Base-by-base conservation (phyloP, 1,140 invertebrate genomes). In the Caenorhabditis inopinata region DNA sequence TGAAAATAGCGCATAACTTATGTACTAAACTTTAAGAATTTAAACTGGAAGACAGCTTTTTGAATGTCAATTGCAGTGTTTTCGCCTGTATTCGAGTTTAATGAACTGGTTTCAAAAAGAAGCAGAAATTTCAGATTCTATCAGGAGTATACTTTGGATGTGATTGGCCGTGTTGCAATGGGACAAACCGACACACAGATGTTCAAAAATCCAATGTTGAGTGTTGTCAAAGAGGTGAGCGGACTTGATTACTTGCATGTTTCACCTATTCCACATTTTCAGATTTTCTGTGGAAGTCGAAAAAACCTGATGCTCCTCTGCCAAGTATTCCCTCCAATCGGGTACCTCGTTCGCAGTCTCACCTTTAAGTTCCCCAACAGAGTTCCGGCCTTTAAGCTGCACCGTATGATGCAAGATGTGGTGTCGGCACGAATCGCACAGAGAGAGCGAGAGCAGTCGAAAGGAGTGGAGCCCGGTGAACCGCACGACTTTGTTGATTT, bases 121-220 rank as follows among this genome's bases (percentile, higher is more conserved):
- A 21, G 11, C 18, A n/a, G n/a, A n/a, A n/a, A n/a, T 42, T 58
- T 4, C 35, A 78, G 76, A 38, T 68, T 29, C 27, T 78, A 62
- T 29, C 38, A 46, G 14, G 77, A 78, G 25, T 78, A 62, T 29
- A 78, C 77, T 7, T 68, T 78, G 77, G 77, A 78, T 25, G 49
- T 62, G 0, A 78, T 78, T 46, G 18, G 12, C 9, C 14, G 53
- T n/a, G 16, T 78, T 25, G 77, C 53, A 1, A 68, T 78, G 21
- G 77, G 77, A 1, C 77, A 78, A 25, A 29, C n/a, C 12, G 77
- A 45, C 14, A n/a, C 42, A 18, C 5, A 18, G 32, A 75, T 75
- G 42, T 75, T 75, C 45, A 47, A 48, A 0, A 48, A 75, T 18
- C 74, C 42, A 38, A 1, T 38, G 6, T 3, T 68, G 3, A 9